A percentile compares a stretch with the other conserved stretches of the same genome.
Conservation (phyloP, 2,113 vertebrate species). For the Onychostoma macrolepis region DNA sequence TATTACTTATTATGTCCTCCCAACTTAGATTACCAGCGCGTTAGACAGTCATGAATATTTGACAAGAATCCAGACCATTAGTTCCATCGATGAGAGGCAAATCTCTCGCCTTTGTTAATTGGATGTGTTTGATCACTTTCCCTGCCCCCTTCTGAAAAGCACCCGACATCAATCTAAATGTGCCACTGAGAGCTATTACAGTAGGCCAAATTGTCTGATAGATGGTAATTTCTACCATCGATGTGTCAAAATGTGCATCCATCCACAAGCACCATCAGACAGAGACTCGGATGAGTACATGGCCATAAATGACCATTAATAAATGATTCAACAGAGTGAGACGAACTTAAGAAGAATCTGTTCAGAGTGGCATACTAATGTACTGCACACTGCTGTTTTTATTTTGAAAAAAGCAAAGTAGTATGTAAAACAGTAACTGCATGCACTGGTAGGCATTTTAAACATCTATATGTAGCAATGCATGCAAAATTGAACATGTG, state of each 20-base stretch:
- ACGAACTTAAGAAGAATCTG: constrained; percentile 8
- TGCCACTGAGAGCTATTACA: background rate
- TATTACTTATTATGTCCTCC: constrained; percentile 15
- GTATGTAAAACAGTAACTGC: background rate
- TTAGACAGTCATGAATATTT: constrained; percentile 36
- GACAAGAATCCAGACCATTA: constrained; percentile 39
- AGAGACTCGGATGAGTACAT: constrained; percentile 1
- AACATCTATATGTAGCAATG: background rate
- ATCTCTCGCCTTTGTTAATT: constrained; percentile 38
- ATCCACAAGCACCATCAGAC: background rate
- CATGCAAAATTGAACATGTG: background rate
- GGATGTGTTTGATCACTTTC: constrained; percentile 34
- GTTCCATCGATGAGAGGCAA: constrained; percentile 6
- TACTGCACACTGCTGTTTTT: background rate
- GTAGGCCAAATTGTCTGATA: constrained; percentile 12
- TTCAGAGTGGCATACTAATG: constrained; percentile 11
- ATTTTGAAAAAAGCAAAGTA: background rate
- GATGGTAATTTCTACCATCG: background rate
- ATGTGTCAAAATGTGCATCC: constrained; percentile 18
- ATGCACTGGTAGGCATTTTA: background rate
- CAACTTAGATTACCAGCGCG: constrained; percentile 22
- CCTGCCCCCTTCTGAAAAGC: background rate
- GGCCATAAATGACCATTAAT: constrained; percentile 30
- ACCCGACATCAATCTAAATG: constrained; percentile 18
- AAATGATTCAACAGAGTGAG: constrained; percentile 27